Conservation (phyloP, 92 coral and sea anemone genomes). For the Parazoanthus swiftii region DNA sequence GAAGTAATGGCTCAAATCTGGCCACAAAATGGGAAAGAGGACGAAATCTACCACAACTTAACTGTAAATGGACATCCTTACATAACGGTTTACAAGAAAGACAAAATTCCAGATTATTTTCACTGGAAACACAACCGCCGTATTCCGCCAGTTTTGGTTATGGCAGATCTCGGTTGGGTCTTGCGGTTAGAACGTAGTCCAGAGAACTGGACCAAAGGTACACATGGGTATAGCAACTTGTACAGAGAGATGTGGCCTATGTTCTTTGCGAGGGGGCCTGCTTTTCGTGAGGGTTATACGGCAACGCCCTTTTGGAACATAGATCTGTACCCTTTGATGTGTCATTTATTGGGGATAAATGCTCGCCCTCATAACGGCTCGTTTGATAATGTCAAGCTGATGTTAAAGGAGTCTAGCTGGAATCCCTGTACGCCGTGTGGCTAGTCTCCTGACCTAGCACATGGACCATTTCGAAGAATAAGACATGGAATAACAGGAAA, state of each 20-base stretch:
- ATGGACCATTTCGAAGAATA: too few species aligned
- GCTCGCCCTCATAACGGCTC: conserved; percentile 29
- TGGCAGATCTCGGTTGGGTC: conserved; percentile 54
- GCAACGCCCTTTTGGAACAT: conserved; percentile 24
- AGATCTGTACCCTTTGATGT: conserved; percentile 35
- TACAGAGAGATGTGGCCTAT: conserved; percentile 53
- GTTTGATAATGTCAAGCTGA: conserved; percentile 23
- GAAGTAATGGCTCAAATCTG: conserved; percentile 75
- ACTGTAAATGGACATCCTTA: conserved; percentile 42
- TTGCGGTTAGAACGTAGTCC: conserved; percentile 11
- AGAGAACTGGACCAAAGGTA: neutral
- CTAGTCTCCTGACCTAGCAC: neutral
- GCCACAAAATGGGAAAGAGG: conserved; percentile 52
- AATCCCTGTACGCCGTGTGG: neutral
- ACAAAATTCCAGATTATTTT: conserved; percentile 44
- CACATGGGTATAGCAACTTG: conserved; percentile 50
- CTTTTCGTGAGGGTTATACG: conserved; percentile 43
- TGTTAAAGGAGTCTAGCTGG: conserved; percentile 4
- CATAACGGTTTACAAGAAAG: conserved; percentile 45
- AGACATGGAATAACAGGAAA: too few species aligned
- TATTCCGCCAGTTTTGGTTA: conserved; percentile 44
- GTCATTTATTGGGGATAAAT: neutral
- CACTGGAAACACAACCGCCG: conserved; percentile 46
- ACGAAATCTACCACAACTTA: conserved; percentile 40
- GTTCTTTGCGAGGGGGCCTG: conserved; percentile 59